These are phyloP conservation scores for Psix sp. DNA, from an alignment of 1,140 invertebrate genomes.

Conservation along the genomic window DNA sequence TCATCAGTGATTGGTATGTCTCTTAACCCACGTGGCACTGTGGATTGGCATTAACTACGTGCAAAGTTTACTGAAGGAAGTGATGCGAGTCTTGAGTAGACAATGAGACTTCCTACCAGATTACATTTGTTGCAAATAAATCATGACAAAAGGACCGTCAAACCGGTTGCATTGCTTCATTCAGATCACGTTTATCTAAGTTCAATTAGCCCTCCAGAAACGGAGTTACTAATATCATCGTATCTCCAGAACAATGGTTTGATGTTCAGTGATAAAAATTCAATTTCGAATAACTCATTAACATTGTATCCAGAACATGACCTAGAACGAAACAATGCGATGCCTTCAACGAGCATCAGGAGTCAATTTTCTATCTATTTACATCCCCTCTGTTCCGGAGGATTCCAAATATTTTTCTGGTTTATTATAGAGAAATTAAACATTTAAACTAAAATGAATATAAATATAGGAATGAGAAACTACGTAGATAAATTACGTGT, in stretches of 20 bases:
- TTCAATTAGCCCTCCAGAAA: slow-evolving; percentile 31
- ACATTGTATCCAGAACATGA: slow-evolving; percentile 4
- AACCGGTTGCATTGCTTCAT: slow-evolving; percentile 7
- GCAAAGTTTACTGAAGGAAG: slow-evolving; percentile 47
- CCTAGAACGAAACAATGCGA: background rate
- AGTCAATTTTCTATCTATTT: background rate
- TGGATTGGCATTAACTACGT: slow-evolving; percentile 49
- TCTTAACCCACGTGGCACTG: slow-evolving; percentile 36
- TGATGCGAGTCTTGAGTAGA: slow-evolving; percentile 36
- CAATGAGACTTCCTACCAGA: slow-evolving; percentile 39
- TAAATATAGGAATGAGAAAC: no score
- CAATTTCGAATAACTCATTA: background rate
- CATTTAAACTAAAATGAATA: no score
- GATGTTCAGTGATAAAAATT: background rate
- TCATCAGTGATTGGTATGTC: slow-evolving; percentile 39
- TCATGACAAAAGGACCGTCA: slow-evolving; percentile 27
- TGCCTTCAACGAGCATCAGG: background rate
- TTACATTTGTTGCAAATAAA: slow-evolving; percentile 49
- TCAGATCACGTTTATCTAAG: slow-evolving; percentile 24
- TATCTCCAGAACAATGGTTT: background rate
- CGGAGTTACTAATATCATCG: slow-evolving; percentile 24
- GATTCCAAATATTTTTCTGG: no score
- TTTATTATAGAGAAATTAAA: no score
- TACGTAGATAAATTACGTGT: no score
- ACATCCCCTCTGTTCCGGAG: no score